Percentiles rank a stretch among this genome's conserved stretches.
phyloP scores from a whole-genome alignment of 2,797 vertebrate species.

The Melanotaenia parkinsoni region DNA sequence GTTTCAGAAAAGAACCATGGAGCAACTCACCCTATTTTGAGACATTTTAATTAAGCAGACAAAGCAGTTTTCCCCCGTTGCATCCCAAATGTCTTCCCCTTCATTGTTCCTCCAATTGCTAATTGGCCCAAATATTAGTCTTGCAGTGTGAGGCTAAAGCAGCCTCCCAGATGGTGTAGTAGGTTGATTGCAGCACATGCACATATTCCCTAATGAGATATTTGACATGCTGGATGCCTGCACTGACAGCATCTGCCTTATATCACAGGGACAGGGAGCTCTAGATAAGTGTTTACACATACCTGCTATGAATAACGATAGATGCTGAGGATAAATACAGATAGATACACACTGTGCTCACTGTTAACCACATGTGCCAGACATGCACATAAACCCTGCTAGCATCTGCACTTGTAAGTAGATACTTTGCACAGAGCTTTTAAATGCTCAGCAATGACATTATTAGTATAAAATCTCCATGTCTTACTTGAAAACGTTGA shows the following conservation, averaged over 20 bases:
- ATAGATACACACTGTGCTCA: conserved; percentile 19
- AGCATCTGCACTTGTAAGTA: not conserved
- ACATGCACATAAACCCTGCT: conserved; percentile 7
- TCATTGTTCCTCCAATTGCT: conserved; percentile 76
- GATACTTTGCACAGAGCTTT: conserved; percentile 1
- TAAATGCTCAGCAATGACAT: conserved; percentile 6
- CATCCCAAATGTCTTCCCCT: conserved; percentile 76
- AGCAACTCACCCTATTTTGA: conserved; percentile 74
- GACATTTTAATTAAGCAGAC: conserved; percentile 82
- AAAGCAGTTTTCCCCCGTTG: conserved; percentile 72
- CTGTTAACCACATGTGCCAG: not conserved
- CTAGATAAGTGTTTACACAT: conserved; percentile 35
- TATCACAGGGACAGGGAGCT: conserved; percentile 31
- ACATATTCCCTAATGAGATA: conserved; percentile 72
- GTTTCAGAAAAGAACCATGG: conserved; percentile 53
- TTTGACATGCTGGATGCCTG: conserved; percentile 61
- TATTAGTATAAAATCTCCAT: not conserved
- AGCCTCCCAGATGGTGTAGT: conserved; percentile 76
- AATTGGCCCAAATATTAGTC: conserved; percentile 82
- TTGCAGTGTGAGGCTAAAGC: conserved; percentile 65
- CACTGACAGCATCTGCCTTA: conserved; percentile 51
- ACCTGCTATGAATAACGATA: conserved; percentile 24
- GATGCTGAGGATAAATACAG: conserved; percentile 28
- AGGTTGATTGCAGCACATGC: conserved; percentile 60
- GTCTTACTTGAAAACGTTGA: conserved; percentile 5